phyloP scores from a whole-genome alignment of 1,140 invertebrate species.

The Caenorhabditis inopinata region DNA sequence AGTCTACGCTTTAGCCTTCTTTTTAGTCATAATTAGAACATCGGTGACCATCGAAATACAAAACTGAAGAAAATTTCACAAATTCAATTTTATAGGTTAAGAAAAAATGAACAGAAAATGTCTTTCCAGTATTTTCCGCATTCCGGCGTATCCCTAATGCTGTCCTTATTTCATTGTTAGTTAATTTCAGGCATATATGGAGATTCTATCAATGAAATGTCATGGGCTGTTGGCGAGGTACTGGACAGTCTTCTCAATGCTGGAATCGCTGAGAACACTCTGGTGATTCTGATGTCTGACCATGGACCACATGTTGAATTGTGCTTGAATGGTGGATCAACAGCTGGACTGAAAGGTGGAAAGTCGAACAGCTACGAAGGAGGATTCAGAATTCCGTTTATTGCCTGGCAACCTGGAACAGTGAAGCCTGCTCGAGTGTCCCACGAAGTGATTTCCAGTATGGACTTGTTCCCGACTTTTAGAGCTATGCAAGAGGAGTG shows the following conservation, averaged over 20 bases:
- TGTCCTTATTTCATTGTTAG: neutral
- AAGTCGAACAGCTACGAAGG: slow-evolving; percentile 65
- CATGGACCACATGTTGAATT: slow-evolving; percentile 65
- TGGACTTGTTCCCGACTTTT: slow-evolving; percentile 59
- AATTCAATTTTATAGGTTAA: no score
- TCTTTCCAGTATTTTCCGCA: no score
- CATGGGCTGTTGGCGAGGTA: slow-evolving; percentile 65
- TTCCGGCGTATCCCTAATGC: neutral
- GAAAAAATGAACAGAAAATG: no score
- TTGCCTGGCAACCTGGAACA: slow-evolving; percentile 65
- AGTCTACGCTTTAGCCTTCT: no score
- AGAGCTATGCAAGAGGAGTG: slow-evolving; percentile 24
- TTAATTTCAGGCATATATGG: slow-evolving; percentile 52
- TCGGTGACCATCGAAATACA: no score
- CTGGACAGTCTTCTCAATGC: slow-evolving; percentile 49
- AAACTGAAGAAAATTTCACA: no score
- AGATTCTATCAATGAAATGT: slow-evolving; percentile 65
- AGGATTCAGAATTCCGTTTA: slow-evolving; percentile 64
- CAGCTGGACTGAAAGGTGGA: slow-evolving; percentile 62
- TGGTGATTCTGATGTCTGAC: slow-evolving; percentile 65
- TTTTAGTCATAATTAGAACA: no score
- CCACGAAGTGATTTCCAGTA: slow-evolving; percentile 59
- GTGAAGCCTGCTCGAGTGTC: slow-evolving; percentile 54
- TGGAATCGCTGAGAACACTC: slow-evolving; percentile 53
- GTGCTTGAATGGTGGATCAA: slow-evolving; percentile 64